These are phyloP conservation scores for Euwallacea fornicatus DNA, from an alignment of 1,140 invertebrate species.

Conservation along the genomic window DNA sequence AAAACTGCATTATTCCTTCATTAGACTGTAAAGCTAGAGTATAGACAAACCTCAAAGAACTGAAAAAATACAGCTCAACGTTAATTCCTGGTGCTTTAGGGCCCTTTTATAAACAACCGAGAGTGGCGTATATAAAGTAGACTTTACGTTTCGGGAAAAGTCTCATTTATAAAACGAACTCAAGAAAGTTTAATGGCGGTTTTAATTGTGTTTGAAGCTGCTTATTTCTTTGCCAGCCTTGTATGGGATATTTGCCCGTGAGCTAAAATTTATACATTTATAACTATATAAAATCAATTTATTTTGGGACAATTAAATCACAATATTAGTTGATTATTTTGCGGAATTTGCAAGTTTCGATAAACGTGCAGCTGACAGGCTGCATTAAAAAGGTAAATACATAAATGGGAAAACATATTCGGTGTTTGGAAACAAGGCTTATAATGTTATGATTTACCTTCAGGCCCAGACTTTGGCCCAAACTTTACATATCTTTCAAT, in stretches of 20 bases:
- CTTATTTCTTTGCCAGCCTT: constrained; percentile 13
- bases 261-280: no score
- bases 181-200: constrained; percentile 27
- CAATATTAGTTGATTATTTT: not conserved
- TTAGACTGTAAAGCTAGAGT: constrained; percentile 13
- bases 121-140: constrained; percentile 31
- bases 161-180: constrained; percentile 32
- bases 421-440: constrained; percentile 21
- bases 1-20: constrained; percentile 22
- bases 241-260: not conserved
- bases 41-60: constrained; percentile 23
- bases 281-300: not conserved
- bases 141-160: constrained; percentile 18
- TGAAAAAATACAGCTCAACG: constrained; percentile 23
- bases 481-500: constrained; percentile 36
- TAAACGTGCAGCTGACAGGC: not conserved
- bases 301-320: not conserved
- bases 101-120: constrained; percentile 27
- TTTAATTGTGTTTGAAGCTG: constrained; percentile 30
- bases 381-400: not conserved
- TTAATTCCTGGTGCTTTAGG: constrained; percentile 28
- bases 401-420: not conserved
- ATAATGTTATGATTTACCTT: constrained; percentile 35
- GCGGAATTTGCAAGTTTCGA: not conserved
- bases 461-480: constrained; percentile 22